Evolutionary conservation across 2,888 invertebrate species (phyloP).

Genomic region (Andrena fulva): DNA sequence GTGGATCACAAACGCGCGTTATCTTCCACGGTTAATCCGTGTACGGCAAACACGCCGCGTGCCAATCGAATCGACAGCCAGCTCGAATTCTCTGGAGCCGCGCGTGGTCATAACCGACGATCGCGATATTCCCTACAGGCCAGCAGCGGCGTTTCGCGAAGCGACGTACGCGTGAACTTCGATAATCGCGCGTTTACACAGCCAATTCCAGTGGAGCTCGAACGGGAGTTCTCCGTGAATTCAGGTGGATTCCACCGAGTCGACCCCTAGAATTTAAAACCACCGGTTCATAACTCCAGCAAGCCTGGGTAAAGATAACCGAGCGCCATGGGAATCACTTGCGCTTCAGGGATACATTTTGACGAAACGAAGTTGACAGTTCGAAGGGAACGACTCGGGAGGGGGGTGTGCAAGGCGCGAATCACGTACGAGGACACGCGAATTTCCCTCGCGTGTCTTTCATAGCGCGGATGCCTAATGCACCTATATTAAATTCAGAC

Average conservation of each 20-base stretch:
- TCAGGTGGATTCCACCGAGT: not conserved
- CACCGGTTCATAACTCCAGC: not conserved
- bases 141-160: not conserved
- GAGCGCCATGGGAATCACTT: too few relatives aligned
- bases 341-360: too few relatives aligned
- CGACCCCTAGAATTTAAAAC: not conserved
- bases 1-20: constrained; percentile 12
- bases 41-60: constrained; percentile 1
- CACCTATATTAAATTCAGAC: constrained; percentile 62
- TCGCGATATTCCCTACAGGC: constrained; percentile 44
- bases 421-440: not conserved
- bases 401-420: too few relatives aligned
- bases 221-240: constrained; percentile 18
- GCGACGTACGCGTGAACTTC: constrained; percentile 34
- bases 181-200: constrained; percentile 34
- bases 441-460: constrained; percentile 52
- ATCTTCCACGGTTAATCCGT: constrained; percentile 20
- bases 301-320: too few relatives aligned
- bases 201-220: constrained; percentile 17
- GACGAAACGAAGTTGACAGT: too few relatives aligned
- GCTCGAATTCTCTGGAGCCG: constrained; percentile 36
- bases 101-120: constrained; percentile 37
- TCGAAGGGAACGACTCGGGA: too few relatives aligned
- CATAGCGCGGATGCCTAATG: constrained; percentile 45
- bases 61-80: constrained; percentile 43